phyloP scores from a whole-genome alignment of 2,797 vertebrate species.

The Myotis planiceps region DNA sequence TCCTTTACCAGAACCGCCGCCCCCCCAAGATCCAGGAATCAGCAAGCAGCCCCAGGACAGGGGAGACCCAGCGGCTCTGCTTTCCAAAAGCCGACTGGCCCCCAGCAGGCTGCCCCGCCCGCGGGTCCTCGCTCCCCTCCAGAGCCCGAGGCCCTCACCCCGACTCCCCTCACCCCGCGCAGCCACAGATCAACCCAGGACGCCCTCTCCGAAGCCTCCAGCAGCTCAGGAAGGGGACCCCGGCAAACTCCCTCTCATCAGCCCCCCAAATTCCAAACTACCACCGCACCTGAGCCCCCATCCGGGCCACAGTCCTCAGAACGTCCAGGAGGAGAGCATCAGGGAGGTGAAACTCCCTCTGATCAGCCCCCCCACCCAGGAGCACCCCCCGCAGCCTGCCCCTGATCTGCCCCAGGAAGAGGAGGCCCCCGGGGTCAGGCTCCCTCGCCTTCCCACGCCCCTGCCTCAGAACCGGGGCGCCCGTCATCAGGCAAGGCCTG shows the following conservation, averaged over 20 bases:
- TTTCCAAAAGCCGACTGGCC: slow-evolving; percentile 29
- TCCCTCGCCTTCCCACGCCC: slow-evolving; percentile 46
- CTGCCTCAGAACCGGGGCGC: rapidly evolving
- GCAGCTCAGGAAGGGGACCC: slow-evolving; percentile 30
- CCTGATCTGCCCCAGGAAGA: not conserved
- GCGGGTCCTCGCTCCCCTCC: slow-evolving; percentile 63
- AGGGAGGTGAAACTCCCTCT: slow-evolving; percentile 70
- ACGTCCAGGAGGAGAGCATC: slow-evolving; percentile 1
- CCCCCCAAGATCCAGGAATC: not conserved
- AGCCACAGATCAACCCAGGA: not conserved
- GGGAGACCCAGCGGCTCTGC: not conserved
- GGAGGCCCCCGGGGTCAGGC: not conserved
- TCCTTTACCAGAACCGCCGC: slow-evolving; percentile 43
- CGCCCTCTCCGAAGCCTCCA: not conserved
- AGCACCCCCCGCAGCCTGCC: not conserved
- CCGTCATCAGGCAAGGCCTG: not conserved
- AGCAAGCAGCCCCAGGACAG: not conserved
- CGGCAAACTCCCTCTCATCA: slow-evolving; percentile 65
- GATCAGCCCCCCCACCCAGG: not conserved
- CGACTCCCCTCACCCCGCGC: slow-evolving; percentile 40
- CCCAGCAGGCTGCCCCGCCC: slow-evolving; percentile 78
- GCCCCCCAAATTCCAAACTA: not conserved
- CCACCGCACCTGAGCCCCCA: not conserved
- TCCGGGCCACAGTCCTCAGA: not conserved
- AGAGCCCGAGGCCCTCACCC: slow-evolving; percentile 72